Evolutionary conservation across 2,888 invertebrate species (phyloP).

Genomic region (Allygus modestus): DNA sequence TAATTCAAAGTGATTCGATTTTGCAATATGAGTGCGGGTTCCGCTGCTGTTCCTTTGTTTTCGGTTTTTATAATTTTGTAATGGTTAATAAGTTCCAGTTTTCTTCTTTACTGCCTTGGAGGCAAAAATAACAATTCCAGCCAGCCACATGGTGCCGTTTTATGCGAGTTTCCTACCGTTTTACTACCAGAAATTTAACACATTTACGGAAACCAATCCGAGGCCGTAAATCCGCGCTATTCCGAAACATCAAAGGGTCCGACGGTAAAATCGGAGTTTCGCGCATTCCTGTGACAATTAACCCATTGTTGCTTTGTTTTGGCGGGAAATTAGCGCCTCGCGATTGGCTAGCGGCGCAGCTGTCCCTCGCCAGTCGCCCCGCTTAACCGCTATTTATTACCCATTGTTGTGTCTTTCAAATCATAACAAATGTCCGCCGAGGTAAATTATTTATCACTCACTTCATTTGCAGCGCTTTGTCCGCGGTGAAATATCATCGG

Average conservation of each 20-base stretch:
- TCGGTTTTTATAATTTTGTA: background rate
- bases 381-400: conserved; percentile 57
- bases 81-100: background rate
- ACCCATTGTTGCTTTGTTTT: conserved; percentile 44
- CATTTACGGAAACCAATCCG: background rate
- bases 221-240: background rate
- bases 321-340: conserved; percentile 13
- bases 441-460: conserved; percentile 50
- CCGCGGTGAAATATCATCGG: conserved; percentile 43
- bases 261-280: background rate
- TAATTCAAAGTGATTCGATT: too few relatives aligned
- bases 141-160: background rate
- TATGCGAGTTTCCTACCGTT: background rate
- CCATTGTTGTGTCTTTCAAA: conserved; percentile 61
- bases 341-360: conserved; percentile 34
- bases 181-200: background rate
- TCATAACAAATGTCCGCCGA: conserved; percentile 55
- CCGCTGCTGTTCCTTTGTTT: background rate
- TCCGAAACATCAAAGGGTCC: conserved; percentile 9
- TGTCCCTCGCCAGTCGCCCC: background rate
- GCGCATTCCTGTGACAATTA: conserved; percentile 2
- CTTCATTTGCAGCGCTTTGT: conserved; percentile 55
- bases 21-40: too few relatives aligned
- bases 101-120: background rate
- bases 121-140: background rate